These are phyloP conservation scores for Acanthochromis polyacanthus DNA, from an alignment of 2,113 vertebrate genomes.

Conservation along the genomic window DNA sequence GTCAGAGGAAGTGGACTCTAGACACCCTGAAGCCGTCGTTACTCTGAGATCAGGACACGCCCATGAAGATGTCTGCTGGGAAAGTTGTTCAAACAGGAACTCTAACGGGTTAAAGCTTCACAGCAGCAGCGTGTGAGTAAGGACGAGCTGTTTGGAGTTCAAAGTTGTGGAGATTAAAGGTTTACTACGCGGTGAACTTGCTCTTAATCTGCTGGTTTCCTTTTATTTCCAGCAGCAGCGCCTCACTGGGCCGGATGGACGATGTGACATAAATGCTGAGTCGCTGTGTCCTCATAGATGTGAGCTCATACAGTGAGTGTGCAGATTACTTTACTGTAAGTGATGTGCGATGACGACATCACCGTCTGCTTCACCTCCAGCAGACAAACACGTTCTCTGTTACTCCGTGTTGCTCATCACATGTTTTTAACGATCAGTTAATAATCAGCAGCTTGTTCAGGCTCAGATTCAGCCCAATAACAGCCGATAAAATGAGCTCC, in stretches of 20 bases:
- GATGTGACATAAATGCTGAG: neutral
- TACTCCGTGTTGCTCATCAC: neutral
- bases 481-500: too few relatives aligned
- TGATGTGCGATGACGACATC: constrained; percentile 54
- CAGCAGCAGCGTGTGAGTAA: neutral
- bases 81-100: neutral
- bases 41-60: neutral
- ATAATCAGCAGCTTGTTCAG: neutral
- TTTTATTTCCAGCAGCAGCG: too few relatives aligned
- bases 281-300: constrained; percentile 8
- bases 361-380: constrained; percentile 43
- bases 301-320: neutral
- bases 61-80: neutral
- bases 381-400: constrained; percentile 2
- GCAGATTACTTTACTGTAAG: constrained; percentile 38
- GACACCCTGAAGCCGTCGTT: neutral
- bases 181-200: neutral
- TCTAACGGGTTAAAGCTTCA: neutral
- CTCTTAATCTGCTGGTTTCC: neutral
- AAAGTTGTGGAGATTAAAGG: neutral
- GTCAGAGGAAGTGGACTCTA: too few relatives aligned
- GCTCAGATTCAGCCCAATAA: neutral
- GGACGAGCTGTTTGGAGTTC: neutral
- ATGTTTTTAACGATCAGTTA: neutral
- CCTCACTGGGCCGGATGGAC: neutral